phyloP scores from a whole-genome alignment of 2,113 vertebrate species.

The Cavia aperea region DNA sequence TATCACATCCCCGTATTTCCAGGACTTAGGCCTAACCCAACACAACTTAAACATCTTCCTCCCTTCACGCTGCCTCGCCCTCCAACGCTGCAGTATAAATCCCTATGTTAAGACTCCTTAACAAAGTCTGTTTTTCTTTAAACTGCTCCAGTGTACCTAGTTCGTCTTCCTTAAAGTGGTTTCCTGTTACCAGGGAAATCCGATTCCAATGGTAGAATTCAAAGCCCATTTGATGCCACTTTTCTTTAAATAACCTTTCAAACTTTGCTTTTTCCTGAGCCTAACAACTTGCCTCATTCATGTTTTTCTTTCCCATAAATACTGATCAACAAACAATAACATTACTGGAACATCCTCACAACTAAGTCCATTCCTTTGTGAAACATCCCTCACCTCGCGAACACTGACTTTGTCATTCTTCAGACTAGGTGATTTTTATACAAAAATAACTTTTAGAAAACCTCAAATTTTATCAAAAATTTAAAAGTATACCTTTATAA shows the following conservation, averaged over 20 bases:
- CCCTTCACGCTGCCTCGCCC: neutral
- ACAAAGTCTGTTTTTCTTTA: neutral
- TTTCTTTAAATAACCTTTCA: neutral
- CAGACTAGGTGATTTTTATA: constrained; percentile 1
- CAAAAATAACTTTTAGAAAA: neutral
- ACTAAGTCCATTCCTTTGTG: neutral
- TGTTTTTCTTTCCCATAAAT: neutral
- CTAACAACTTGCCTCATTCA: neutral
- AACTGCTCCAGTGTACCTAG: neutral
- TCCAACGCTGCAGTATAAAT: neutral
- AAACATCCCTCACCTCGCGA: neutral
- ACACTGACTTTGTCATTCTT: neutral
- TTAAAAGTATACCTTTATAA: neutral
- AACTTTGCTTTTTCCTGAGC: neutral
- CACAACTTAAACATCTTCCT: neutral
- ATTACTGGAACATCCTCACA: neutral
- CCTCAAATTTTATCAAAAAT: constrained; percentile 18
- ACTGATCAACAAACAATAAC: neutral
- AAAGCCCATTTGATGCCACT: neutral
- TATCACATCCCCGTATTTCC: neutral
- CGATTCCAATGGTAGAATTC: neutral
- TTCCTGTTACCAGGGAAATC: neutral
- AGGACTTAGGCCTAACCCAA: neutral
- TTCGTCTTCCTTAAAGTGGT: neutral
- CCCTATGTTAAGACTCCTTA: neutral